phyloP scores from a whole-genome alignment of 2,797 vertebrate genomes.

The Malurus leucopterus region DNA sequence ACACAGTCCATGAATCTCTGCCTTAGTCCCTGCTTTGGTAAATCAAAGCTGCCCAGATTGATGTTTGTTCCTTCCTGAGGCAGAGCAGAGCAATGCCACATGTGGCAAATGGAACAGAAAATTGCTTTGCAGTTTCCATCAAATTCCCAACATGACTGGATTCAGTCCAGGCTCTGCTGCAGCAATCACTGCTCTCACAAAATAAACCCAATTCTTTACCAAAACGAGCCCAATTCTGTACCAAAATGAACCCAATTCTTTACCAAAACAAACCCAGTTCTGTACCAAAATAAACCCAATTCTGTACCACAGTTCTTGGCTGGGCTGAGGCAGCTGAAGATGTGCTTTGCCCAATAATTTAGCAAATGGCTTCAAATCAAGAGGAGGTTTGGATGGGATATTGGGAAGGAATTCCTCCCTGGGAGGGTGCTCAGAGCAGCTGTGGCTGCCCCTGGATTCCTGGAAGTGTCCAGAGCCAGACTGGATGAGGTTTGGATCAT shows the following conservation, averaged over 20 bases:
- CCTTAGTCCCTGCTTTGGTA: neutral
- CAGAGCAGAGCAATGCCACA: neutral
- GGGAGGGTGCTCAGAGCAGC: neutral
- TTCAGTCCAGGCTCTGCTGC: neutral
- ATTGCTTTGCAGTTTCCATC: neutral
- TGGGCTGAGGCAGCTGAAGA: neutral
- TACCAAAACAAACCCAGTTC: neutral
- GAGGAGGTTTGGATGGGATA: neutral
- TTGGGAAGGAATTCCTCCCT: neutral
- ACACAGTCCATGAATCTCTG: neutral
- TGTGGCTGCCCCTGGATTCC: neutral
- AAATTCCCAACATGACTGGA: neutral
- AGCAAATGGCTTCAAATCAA: neutral
- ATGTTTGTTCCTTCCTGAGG: neutral
- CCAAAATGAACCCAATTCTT: neutral
- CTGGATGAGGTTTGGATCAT: accelerated
- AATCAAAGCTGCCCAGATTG: conserved; percentile 14
- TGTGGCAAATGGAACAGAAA: conserved; percentile 11
- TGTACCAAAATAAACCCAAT: neutral
- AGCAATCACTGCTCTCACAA: accelerated
- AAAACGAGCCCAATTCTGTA: neutral
- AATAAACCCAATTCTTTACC: neutral
- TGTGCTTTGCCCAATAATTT: neutral
- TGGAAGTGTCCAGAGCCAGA: neutral
- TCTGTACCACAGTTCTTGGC: neutral